Conservation (phyloP, 2,113 vertebrate genomes). For the Pongo abelii region DNA sequence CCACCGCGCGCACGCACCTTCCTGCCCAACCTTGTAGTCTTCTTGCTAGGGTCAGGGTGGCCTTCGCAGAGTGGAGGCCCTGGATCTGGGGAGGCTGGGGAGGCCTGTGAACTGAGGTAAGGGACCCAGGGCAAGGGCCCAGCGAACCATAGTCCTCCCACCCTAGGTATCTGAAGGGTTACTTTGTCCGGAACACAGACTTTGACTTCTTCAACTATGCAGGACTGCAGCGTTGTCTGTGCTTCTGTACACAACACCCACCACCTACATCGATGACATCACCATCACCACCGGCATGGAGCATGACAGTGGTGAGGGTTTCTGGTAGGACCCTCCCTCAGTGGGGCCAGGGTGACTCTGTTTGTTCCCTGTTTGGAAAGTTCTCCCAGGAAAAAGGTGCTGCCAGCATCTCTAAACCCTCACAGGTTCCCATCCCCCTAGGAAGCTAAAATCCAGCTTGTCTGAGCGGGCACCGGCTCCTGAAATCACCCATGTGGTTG, state of each 20-base stretch:
- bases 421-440: not conserved
- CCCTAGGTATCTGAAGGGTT: constrained; percentile 93
- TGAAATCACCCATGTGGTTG: not conserved
- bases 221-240: constrained; percentile 93
- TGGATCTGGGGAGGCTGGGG: not conserved
- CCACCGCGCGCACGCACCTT: accelerated
- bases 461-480: not conserved
- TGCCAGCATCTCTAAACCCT: not conserved
- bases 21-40: not conserved
- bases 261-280: constrained; percentile 93
- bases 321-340: not conserved
- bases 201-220: constrained; percentile 99
- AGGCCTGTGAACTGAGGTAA: not conserved
- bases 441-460: not conserved
- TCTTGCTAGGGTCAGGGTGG: not conserved
- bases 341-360: not conserved
- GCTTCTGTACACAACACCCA: constrained; percentile 93
- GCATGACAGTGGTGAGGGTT: constrained; percentile 71
- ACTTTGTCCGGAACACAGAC: constrained; percentile 91
- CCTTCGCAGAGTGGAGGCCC: not conserved
- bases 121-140: not conserved
- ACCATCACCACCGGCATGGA: constrained; percentile 87
- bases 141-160: not conserved
- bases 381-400: not conserved
- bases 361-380: not conserved